A percentile compares a stretch with the other conserved stretches of the same genome.
phyloP scores from a whole-genome alignment of 1,140 invertebrate genomes.

The Conopomorpha cramerella region DNA sequence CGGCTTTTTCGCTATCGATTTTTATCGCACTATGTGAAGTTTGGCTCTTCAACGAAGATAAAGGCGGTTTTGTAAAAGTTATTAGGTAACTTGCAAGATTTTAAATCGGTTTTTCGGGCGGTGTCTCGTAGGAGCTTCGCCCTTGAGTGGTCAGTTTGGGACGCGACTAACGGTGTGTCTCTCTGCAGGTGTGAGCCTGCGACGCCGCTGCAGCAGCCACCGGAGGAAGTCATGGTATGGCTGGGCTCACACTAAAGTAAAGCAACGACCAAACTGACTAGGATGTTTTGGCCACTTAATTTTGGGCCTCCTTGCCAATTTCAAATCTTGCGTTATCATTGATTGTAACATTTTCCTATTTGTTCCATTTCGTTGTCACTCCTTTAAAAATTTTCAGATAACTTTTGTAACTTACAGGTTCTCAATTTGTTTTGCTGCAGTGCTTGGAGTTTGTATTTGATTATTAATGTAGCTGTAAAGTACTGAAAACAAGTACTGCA shows the following conservation, averaged over 20 bases:
- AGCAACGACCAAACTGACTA: constrained; percentile 58
- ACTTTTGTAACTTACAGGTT: constrained; percentile 61
- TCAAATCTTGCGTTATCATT: constrained; percentile 61
- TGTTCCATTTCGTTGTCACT: constrained; percentile 39
- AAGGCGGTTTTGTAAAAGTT: constrained; percentile 15
- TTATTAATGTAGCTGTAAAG: constrained; percentile 59
- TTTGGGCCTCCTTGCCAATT: constrained; percentile 62
- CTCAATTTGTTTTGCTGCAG: constrained; percentile 62
- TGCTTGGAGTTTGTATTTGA: constrained; percentile 62
- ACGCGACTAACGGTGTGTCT: constrained; percentile 61
- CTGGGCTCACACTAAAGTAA: constrained; percentile 65
- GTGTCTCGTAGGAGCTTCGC: too few relatives aligned
- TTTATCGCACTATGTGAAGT: constrained; percentile 14
- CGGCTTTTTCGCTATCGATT: constrained; percentile 49
- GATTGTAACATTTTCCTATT: constrained; percentile 53
- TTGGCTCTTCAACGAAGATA: too few relatives aligned
- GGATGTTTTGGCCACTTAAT: constrained; percentile 56
- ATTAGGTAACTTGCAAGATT: constrained; percentile 36
- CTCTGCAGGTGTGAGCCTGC: constrained; percentile 63
- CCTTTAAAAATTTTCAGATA: constrained; percentile 51
- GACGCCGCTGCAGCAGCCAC: constrained; percentile 53
- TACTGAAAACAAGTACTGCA: constrained; percentile 64
- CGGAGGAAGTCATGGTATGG: constrained; percentile 66
- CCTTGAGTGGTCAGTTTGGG: constrained; percentile 58
- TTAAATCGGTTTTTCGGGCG: constrained; percentile 47